A percentile compares a stretch with the other conserved stretches of the same genome.
Evolutionary conservation across 1,140 invertebrate genomes (phyloP).

Genomic region (Caenorhabditis brenneri): DNA sequence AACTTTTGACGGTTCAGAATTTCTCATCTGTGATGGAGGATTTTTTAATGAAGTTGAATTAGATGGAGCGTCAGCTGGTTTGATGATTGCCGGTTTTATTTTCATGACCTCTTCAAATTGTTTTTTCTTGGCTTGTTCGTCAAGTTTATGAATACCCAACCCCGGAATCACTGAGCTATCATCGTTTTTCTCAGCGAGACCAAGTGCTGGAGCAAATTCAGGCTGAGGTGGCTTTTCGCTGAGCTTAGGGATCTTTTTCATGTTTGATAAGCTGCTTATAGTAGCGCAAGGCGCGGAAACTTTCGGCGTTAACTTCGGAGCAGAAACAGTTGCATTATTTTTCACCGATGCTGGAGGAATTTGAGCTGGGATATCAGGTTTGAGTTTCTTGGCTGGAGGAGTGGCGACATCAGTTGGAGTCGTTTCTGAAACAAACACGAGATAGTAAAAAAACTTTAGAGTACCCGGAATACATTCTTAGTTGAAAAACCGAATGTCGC

Average conservation of each 20-base stretch:
- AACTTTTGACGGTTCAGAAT: not conserved
- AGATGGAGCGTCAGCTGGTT: not conserved
- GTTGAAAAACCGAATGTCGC: no score
- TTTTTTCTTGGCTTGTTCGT: not conserved
- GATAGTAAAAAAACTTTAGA: no score
- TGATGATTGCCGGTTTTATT: not conserved
- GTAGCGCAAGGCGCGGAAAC: not conserved
- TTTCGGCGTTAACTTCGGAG: not conserved
- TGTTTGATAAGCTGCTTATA: not conserved
- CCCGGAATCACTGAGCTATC: not conserved
- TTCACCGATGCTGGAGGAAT: not conserved
- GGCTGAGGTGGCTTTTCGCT: slow-evolving; percentile 20
- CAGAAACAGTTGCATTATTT: not conserved
- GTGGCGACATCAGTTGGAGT: not conserved
- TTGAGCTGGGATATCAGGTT: not conserved
- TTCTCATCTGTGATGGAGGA: not conserved
- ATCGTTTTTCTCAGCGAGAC: not conserved
- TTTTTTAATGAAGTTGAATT: not conserved
- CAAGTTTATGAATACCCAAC: not conserved
- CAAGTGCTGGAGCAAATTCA: not conserved
- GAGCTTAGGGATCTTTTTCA: slow-evolving; percentile 17
- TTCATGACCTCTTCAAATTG: not conserved
- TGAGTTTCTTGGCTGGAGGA: not conserved
- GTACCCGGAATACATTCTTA: no score
- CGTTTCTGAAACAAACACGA: not conserved